Conservation (phyloP, 1,140 invertebrate species). For the Laupala kohalensis region DNA sequence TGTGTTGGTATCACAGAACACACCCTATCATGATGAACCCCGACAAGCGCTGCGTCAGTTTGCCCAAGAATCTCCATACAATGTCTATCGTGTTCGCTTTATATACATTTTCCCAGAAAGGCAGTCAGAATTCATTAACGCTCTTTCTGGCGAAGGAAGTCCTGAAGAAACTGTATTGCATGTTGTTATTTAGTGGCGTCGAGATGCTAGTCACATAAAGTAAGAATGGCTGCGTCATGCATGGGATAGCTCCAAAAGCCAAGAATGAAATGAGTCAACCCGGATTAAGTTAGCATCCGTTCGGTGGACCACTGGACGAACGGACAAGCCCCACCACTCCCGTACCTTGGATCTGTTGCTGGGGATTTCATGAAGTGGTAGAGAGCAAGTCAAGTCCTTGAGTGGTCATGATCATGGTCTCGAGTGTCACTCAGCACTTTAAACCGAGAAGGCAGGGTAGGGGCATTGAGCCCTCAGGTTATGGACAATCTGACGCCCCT, state of each 20-base stretch:
- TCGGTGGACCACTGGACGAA: no score
- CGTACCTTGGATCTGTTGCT: no score
- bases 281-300: no score
- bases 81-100: constrained; percentile 62
- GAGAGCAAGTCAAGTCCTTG: no score
- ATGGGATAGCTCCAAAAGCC: constrained; percentile 28
- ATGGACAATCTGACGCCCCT: no score
- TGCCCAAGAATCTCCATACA: constrained; percentile 44
- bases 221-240: constrained; percentile 64
- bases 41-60: constrained; percentile 48
- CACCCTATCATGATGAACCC: constrained; percentile 40
- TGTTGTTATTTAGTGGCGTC: constrained; percentile 79
- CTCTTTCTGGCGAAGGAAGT: constrained; percentile 43
- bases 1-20: constrained; percentile 68
- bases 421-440: no score
- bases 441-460: no score
- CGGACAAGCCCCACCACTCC: no score
- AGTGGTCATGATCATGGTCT: no score
- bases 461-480: no score
- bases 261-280: constrained; percentile 59
- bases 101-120: constrained; percentile 75
- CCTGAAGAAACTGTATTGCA: constrained; percentile 48
- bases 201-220: constrained; percentile 70
- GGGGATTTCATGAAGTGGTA: no score
- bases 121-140: constrained; percentile 66